phyloP scores from a whole-genome alignment of 2,113 vertebrate genomes.

The Myxocyprinus asiaticus region DNA sequence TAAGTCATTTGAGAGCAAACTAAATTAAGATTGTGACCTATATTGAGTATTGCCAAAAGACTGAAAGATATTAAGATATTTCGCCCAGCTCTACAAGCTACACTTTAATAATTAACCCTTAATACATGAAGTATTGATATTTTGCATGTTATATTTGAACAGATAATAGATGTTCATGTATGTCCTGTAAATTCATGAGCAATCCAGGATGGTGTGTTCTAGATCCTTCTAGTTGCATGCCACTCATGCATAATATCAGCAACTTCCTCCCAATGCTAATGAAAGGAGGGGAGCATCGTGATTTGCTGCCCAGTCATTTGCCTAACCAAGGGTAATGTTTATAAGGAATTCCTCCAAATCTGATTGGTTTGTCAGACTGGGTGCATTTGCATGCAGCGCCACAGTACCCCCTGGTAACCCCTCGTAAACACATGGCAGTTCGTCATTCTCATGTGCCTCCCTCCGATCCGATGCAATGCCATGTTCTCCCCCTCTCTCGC shows the following conservation, averaged over 20 bases:
- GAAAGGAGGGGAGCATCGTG: slow-evolving; percentile 33
- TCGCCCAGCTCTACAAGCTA: background rate
- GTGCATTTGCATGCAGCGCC: slow-evolving; percentile 39
- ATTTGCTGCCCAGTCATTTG: slow-evolving; percentile 2
- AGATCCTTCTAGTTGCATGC: slow-evolving; percentile 41
- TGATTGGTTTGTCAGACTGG: slow-evolving; percentile 4
- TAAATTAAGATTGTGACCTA: too few species aligned
- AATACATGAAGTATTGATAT: slow-evolving; percentile 3
- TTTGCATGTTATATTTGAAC: slow-evolving; percentile 38
- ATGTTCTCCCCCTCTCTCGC: slow-evolving; percentile 1
- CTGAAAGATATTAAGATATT: too few species aligned
- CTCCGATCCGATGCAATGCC: slow-evolving; percentile 26
- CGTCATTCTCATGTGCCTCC: slow-evolving; percentile 1
- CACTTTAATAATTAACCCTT: background rate
- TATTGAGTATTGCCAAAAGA: too few species aligned
- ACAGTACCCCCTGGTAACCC: background rate
- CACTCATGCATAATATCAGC: background rate
- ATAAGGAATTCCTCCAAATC: background rate
- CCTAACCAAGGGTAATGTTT: slow-evolving; percentile 13
- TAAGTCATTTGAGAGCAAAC: too few species aligned
- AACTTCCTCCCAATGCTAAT: background rate
- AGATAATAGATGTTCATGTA: background rate
- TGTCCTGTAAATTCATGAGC: slow-evolving; percentile 11
- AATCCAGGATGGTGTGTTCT: slow-evolving; percentile 25
- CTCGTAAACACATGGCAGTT: slow-evolving; percentile 24